phyloP scores from a whole-genome alignment of 2,797 vertebrate genomes.

The Vipera ursinii region DNA sequence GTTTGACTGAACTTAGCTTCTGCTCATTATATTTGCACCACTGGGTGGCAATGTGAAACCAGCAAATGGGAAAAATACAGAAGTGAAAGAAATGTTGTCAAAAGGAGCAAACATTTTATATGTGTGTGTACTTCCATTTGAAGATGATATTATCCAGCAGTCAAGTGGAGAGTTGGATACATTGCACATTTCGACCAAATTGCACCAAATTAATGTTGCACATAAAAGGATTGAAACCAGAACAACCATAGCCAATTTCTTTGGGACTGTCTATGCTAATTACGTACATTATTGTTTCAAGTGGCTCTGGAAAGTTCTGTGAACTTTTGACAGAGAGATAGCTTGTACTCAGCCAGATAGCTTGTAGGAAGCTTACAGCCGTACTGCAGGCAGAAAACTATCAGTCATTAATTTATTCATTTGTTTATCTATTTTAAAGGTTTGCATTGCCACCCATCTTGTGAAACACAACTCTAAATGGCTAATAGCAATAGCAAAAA shows the following conservation, averaged over 20 bases:
- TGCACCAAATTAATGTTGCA: neutral
- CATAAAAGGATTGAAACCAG: neutral
- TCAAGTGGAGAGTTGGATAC: neutral
- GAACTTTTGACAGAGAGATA: neutral
- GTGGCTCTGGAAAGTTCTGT: neutral
- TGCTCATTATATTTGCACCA: neutral
- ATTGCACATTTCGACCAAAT: neutral
- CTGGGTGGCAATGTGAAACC: conserved; percentile 34
- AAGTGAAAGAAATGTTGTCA: neutral
- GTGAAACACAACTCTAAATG: neutral
- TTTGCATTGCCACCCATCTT: neutral
- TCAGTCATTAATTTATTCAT: neutral
- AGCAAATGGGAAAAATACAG: neutral
- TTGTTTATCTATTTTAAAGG: neutral
- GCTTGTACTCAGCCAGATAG: neutral
- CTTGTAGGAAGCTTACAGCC: neutral
- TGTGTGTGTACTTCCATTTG: neutral
- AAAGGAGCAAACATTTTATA: rapidly evolving
- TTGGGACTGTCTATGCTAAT: neutral
- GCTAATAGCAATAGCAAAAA: neutral
- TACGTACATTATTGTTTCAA: neutral
- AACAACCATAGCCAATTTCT: neutral
- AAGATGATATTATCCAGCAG: neutral
- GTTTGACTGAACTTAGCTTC: neutral
- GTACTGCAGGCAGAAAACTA: neutral